phyloP scores from a whole-genome alignment of 2,888 invertebrate species.

The Pasiphila rectangulata region DNA sequence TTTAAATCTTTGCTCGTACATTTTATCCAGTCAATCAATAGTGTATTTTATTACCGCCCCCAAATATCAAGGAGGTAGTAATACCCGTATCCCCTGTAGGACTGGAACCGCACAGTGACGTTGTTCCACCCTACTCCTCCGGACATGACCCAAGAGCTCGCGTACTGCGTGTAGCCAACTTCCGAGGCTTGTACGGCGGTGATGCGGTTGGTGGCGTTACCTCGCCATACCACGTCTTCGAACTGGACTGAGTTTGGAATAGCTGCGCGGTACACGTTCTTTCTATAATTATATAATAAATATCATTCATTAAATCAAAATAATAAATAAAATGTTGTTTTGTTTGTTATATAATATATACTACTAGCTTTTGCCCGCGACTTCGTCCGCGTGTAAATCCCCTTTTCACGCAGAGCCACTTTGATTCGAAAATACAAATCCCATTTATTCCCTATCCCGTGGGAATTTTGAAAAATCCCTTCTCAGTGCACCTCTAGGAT shows the following conservation, averaged over 20 bases:
- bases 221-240: slow-evolving; percentile 57
- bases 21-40: no score
- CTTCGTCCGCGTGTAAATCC: no score
- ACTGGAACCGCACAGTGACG: slow-evolving; percentile 53
- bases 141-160: slow-evolving; percentile 40
- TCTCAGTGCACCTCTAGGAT: no score
- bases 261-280: slow-evolving; percentile 41
- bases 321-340: background rate
- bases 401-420: no score
- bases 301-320: background rate
- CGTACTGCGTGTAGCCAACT: slow-evolving; percentile 56
- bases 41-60: slow-evolving; percentile 41
- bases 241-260: slow-evolving; percentile 50
- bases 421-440: no score
- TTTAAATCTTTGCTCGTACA: no score
- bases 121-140: slow-evolving; percentile 51
- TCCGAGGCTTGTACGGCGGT: slow-evolving; percentile 51
- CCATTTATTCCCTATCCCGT: no score
- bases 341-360: no score
- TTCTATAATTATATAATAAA: slow-evolving; percentile 35
- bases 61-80: slow-evolving; percentile 59
- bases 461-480: no score
- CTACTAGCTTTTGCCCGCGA: no score
- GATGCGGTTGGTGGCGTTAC: slow-evolving; percentile 48
- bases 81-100: slow-evolving; percentile 55